phyloP scores from a whole-genome alignment of 2,797 vertebrate species.

The Artibeus lituratus region DNA sequence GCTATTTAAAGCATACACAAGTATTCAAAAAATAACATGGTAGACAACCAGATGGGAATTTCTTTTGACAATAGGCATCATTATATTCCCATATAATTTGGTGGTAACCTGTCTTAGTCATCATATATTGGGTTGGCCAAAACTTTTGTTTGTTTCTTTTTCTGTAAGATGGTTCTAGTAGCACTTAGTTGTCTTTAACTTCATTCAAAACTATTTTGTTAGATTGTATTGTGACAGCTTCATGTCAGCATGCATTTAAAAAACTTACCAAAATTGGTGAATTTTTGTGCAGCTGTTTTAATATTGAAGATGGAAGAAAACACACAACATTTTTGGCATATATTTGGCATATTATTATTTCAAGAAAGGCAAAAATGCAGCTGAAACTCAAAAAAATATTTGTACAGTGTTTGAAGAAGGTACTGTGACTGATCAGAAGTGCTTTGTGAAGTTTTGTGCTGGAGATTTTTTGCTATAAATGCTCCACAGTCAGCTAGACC shows the following conservation, averaged over 20 bases:
- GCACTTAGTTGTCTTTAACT: background rate
- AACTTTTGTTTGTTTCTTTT: background rate
- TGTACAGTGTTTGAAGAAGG: background rate
- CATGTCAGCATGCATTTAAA: background rate
- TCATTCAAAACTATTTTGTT: background rate
- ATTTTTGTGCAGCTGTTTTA: background rate
- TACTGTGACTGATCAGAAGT: background rate
- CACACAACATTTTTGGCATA: background rate
- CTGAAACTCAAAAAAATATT: background rate
- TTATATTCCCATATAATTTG: slow-evolving; percentile 4
- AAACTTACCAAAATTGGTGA: no score
- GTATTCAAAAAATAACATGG: background rate
- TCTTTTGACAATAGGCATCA: background rate
- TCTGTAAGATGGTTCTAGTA: background rate
- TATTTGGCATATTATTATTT: no score
- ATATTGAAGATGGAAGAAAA: background rate
- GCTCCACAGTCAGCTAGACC: background rate
- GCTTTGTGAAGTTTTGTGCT: background rate
- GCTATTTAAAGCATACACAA: background rate
- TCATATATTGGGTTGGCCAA: background rate
- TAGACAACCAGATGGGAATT: background rate
- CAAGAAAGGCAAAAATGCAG: background rate
- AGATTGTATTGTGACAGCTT: background rate
- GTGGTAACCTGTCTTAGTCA: background rate
- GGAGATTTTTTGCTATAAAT: background rate